These are phyloP conservation scores for Varecia variegata DNA, from an alignment of 2,797 vertebrate species.

Conservation along the genomic window DNA sequence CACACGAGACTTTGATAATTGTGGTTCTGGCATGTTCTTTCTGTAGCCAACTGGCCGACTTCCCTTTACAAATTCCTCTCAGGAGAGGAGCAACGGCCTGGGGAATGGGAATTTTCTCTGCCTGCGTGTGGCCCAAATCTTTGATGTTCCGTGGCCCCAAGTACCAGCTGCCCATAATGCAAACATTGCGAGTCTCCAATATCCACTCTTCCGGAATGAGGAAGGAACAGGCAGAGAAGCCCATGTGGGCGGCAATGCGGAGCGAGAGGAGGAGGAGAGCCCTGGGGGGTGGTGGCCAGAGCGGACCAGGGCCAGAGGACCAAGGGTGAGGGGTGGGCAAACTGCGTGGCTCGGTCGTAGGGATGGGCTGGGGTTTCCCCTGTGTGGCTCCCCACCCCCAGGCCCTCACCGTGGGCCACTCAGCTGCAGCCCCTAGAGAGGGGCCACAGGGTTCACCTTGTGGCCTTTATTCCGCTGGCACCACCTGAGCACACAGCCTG, in stretches of 20 bases:
- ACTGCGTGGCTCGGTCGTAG: neutral
- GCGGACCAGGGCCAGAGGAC: neutral
- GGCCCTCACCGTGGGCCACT: neutral
- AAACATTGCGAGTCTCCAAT: neutral
- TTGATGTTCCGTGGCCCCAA: neutral
- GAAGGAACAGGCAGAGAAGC: neutral
- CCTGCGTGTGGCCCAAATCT: neutral
- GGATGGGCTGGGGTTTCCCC: neutral
- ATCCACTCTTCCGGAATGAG: neutral
- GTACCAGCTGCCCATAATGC: neutral
- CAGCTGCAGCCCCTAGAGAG: neutral
- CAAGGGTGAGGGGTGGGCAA: neutral
- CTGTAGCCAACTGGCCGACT: neutral
- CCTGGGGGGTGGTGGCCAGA: neutral
- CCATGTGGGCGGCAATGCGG: too few relatives aligned
- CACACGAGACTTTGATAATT: neutral
- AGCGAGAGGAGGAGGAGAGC: neutral
- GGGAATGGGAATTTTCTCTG: neutral
- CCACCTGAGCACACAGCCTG: neutral
- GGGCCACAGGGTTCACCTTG: accelerated
- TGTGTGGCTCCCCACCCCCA: too few relatives aligned
- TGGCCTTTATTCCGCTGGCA: neutral
- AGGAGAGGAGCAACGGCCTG: neutral
- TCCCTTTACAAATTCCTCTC: neutral
- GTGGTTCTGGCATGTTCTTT: conserved; percentile 20